These are phyloP conservation scores for Seira musarum DNA, from an alignment of 2,888 invertebrate species.

Conservation along the genomic window DNA sequence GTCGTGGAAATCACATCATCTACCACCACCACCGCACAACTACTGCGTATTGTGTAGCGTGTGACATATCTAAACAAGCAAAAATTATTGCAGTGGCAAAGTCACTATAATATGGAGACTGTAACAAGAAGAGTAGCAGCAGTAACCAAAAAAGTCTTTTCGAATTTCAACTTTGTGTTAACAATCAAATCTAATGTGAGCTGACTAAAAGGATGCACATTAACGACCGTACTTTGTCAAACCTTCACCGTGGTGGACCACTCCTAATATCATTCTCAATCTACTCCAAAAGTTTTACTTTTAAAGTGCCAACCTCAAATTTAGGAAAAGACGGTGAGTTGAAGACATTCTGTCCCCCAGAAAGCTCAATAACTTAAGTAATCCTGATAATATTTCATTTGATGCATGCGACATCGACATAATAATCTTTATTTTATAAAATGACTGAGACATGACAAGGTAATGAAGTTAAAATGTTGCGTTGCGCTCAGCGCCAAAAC, in stretches of 20 bases:
- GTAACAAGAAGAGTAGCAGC: background rate
- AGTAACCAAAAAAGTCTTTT: background rate
- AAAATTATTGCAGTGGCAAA: background rate
- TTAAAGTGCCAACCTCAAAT: too few species aligned
- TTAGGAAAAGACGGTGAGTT: too few species aligned
- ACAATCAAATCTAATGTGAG: slow-evolving; percentile 10
- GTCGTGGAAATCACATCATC: background rate
- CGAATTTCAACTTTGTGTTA: background rate
- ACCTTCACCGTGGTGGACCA: too few species aligned
- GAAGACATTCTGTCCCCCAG: background rate
- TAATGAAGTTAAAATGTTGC: slow-evolving; percentile 9
- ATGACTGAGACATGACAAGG: slow-evolving; percentile 12
- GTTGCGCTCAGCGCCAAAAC: too few species aligned
- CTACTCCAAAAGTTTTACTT: too few species aligned
- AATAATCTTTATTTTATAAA: slow-evolving; percentile 13
- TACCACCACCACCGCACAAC: too few species aligned
- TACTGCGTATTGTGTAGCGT: background rate
- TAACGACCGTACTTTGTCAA: too few species aligned
- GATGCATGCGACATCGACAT: background rate
- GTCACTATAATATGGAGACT: background rate
- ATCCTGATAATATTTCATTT: slow-evolving; percentile 11
- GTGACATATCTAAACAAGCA: slow-evolving; percentile 2
- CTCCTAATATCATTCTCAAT: too few species aligned
- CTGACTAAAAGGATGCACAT: background rate
- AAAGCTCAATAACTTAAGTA: slow-evolving; percentile 15